These are phyloP conservation scores for Gymnopithys bicolor DNA, from an alignment of 2,797 vertebrate species.

Conservation along the genomic window DNA sequence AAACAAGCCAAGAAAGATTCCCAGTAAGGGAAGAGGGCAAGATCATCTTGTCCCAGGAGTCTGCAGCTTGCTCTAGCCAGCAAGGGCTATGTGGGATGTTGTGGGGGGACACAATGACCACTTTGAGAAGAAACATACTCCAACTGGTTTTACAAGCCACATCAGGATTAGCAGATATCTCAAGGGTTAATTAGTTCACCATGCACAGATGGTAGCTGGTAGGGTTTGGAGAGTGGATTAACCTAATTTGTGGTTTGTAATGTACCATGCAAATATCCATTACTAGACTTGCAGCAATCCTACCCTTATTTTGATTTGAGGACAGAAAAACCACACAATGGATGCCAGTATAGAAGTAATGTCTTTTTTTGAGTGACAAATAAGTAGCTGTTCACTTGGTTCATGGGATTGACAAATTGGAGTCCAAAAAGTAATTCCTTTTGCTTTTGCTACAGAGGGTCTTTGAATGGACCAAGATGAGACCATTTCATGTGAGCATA, in stretches of 20 bases:
- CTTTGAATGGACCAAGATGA: background rate
- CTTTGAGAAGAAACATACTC: background rate
- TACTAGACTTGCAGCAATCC: background rate
- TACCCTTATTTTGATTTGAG: conserved; percentile 6
- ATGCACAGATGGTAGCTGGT: conserved; percentile 56
- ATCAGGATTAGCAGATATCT: conserved; percentile 28
- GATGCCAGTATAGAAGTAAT: background rate
- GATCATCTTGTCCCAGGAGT: background rate
- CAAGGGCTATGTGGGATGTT: background rate
- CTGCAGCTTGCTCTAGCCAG: background rate
- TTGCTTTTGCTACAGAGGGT: background rate
- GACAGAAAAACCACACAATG: background rate
- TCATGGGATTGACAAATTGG: background rate
- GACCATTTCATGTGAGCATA: background rate
- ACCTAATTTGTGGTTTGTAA: conserved; percentile 54
- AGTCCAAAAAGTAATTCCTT: background rate
- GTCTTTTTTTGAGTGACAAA: background rate
- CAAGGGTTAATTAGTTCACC: conserved; percentile 63
- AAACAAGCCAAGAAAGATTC: background rate
- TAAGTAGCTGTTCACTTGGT: background rate
- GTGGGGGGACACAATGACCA: background rate
- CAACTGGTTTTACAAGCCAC: background rate
- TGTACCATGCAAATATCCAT: conserved; percentile 34
- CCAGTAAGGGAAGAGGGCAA: background rate
- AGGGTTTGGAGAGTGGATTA: conserved; percentile 50